Percentiles rank a stretch among this genome's conserved stretches.
These are phyloP conservation scores for Pseudotriccus pelzelni DNA, from an alignment of 2,797 vertebrate genomes.

Conservation along the genomic window DNA sequence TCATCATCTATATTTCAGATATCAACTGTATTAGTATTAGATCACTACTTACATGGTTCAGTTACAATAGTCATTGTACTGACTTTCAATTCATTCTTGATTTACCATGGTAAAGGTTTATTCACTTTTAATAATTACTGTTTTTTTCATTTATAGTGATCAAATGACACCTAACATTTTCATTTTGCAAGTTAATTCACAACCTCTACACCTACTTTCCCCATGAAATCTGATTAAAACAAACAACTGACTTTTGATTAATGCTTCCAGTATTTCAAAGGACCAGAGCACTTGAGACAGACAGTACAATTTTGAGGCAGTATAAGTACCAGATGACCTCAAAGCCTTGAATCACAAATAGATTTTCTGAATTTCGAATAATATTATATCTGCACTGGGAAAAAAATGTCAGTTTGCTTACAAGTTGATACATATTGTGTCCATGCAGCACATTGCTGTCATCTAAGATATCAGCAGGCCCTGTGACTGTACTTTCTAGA, in stretches of 20 bases:
- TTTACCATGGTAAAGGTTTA: not conserved
- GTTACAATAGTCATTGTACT: not conserved
- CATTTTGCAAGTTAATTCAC: conserved; percentile 23
- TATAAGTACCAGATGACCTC: not conserved
- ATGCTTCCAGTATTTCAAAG: not conserved
- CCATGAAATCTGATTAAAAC: conserved; percentile 36
- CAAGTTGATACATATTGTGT: not conserved
- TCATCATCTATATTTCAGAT: not conserved
- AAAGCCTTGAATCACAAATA: not conserved
- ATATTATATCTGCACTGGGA: not conserved
- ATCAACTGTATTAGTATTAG: not conserved
- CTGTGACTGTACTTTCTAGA: not conserved
- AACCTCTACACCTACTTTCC: not conserved
- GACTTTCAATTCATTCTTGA: not conserved
- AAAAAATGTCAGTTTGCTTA: not conserved
- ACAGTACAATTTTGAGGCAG: not conserved
- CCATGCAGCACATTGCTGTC: not conserved
- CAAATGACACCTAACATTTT: not conserved
- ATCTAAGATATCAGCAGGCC: not conserved
- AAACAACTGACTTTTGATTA: conserved; percentile 35
- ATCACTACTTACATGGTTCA: not conserved
- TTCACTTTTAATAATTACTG: not conserved
- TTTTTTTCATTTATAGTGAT: conserved; percentile 2
- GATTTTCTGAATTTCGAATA: conserved; percentile 37
- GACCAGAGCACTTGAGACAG: not conserved